These are phyloP conservation scores for Holothuria scabra DNA, from an alignment of 53 echinoderm and acorn worm species.

Conservation along the genomic window DNA sequence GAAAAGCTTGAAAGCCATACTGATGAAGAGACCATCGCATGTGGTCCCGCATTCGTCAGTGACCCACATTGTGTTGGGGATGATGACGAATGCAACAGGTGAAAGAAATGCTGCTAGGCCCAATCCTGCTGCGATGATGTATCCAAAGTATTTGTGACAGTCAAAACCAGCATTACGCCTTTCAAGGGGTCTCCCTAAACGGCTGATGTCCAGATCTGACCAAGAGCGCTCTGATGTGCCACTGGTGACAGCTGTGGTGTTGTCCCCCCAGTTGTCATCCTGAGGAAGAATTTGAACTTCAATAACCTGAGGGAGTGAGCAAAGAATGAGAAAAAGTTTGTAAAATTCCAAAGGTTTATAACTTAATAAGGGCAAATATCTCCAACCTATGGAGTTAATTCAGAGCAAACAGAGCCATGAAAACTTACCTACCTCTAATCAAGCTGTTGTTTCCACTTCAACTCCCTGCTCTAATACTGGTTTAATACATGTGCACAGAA, in stretches of 20 bases:
- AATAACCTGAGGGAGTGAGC: conserved; percentile 68
- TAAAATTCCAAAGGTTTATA: too few species aligned
- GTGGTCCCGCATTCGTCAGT: conserved; percentile 64
- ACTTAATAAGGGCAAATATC: too few species aligned
- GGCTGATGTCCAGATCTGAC: conserved; percentile 84
- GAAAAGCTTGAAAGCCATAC: conserved; percentile 96
- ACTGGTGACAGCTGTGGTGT: conserved; percentile 92
- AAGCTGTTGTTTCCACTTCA: too few species aligned
- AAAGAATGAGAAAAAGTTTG: too few species aligned
- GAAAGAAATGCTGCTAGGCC: conserved; percentile 81
- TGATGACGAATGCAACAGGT: conserved; percentile 89
- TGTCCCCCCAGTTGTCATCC: conserved; percentile 99
- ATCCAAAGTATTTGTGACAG: conserved; percentile 81
- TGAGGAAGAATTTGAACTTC: conserved; percentile 97
- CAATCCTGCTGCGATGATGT: conserved; percentile 66
- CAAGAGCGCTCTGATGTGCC: conserved; percentile 94
- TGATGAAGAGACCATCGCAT: conserved; percentile 99
- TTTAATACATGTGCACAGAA: too few species aligned
- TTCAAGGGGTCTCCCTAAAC: conserved; percentile 76
- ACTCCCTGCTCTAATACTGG: too few species aligned
- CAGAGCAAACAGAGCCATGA: too few species aligned
- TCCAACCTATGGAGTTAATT: too few species aligned
- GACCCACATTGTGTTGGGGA: conserved; percentile 74
- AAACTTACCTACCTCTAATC: too few species aligned
- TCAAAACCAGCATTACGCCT: conserved; percentile 74